phyloP scores from a whole-genome alignment of 2,797 vertebrate genomes.

The Spondyliosoma cantharus region DNA sequence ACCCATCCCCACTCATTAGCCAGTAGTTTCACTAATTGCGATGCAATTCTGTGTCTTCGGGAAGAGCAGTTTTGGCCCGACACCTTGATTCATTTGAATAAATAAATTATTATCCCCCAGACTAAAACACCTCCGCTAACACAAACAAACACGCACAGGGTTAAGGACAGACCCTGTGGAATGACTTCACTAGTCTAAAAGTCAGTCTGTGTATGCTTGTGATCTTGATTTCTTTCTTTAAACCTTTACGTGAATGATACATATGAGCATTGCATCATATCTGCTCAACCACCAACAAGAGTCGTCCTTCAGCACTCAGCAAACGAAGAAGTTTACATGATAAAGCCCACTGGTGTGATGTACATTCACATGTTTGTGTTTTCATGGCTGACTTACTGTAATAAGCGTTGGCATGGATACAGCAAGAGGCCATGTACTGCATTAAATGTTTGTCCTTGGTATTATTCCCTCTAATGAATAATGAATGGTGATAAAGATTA shows the following conservation, averaged over 20 bases:
- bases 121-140: neutral
- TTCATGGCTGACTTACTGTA: constrained; percentile 63
- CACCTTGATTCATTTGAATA: constrained; percentile 39
- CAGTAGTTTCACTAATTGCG: constrained; percentile 45
- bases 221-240: neutral
- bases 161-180: neutral
- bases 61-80: constrained; percentile 21
- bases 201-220: neutral
- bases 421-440: constrained; percentile 48
- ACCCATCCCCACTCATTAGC: constrained; percentile 42
- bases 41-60: constrained; percentile 27
- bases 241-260: neutral
- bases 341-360: constrained; percentile 45
- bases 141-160: constrained; percentile 14
- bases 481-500: constrained; percentile 63
- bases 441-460: constrained; percentile 74
- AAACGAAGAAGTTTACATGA: constrained; percentile 64
- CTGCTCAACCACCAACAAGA: constrained; percentile 10
- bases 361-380: constrained; percentile 58
- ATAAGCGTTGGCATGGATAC: constrained; percentile 69
- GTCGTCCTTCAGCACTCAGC: constrained; percentile 26
- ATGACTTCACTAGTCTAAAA: neutral
- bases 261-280: constrained; percentile 11
- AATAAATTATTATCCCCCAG: constrained; percentile 20
- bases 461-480: constrained; percentile 71